Evolutionary conservation across 2,888 invertebrate genomes (phyloP), one percentile per base, ranked within the genome.

Genomic region (Lacanobia oleracea): DNA sequence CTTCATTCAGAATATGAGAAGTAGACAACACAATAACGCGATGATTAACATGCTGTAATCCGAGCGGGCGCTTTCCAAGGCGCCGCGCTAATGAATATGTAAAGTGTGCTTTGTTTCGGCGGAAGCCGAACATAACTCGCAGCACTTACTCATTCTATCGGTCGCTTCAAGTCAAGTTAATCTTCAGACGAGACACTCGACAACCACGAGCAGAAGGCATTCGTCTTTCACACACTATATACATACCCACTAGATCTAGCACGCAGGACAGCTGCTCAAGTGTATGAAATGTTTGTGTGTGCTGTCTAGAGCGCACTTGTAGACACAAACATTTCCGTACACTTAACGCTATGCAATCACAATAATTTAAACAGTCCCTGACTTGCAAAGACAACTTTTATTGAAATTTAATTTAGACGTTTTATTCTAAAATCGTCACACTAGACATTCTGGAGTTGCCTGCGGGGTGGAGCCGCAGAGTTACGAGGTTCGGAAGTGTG

Each of bases 61-160:
- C 48, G 54, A 43, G 14, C 9, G 62, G 56, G n/a, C 53, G 73
- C 60, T 27, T 21, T 56, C 37, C 23, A 43, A 68, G 53, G 56
- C 61, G 79, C 83, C 69, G 53, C 56, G 1, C 57, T 69, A 27
- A 84, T 84, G 48, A 84, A 78, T 81, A 78, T 84, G 82, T 75
- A 73, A 68, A 78, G 48, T 84, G 61, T 40, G 68, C 60, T 60
- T 54, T 68, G 82, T 67, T 56, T 71, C 18, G 54, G 64, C 75
- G 82, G 82, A 83, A 73, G 62, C 63, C 16, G 54, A 70, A 77
- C 84, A 72, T 78, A 72, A 76, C 72, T 76, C 62, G 60, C 27
- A 48, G 54, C 57, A 54, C 68, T 69, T 59, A 83, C 67, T 68
- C 56, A 75, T 60, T 68, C 40, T 68, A 59, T 45, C 67, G 56